Base-by-base conservation (phyloP, 2,113 vertebrate genomes). In the Melanotaenia duboulayi region DNA sequence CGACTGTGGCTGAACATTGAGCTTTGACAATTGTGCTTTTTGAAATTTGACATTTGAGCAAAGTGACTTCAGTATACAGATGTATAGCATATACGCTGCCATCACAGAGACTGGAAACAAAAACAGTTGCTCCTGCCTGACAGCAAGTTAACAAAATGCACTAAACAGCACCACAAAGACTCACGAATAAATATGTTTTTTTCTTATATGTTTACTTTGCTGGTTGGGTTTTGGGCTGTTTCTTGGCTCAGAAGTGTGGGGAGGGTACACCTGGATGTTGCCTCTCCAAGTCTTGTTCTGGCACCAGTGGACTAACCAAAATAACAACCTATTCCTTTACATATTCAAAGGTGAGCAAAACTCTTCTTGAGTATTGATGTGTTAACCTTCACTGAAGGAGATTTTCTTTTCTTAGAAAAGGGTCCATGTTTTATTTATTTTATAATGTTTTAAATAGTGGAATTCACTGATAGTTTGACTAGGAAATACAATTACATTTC, bases 241-340 rank as follows among this genome's bases (percentile, higher is more conserved):
- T 71, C 24, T 32, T 70, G 44, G 59, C 59, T 58, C 51, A 28
- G 54, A 70, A 49, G n/a, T 46, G 74, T 70, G 11, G 44, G 48
- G 20, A 48, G 13, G 40, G 55, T 25, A 22, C 56, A 72, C 54
- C 46, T 32, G 59, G 40, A 75, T 54, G 60, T 69, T 48, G 28
- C 13, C 42, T 58, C 28, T 28, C 58, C 14, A 28, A 64, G 20
- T 24, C 23, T 52, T 56, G 17, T 19, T 65, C 16, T 54, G 32
- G 22, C 12, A 10, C 48, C 23, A 63, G 37, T 37, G 3, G 20
- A n/a, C 60, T 46, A 48, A 28, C 32, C 32, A 71, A 66, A 71
- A 55, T 63, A 51, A 32, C 1, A 54, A 48, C 22, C 2, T 62
- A 23, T 60, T 23, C 20, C 22, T 76, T 56, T 25, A 55, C n/a